Evolutionary conservation across 1,140 invertebrate genomes (phyloP).

Genomic region (Cydia pomonella): DNA sequence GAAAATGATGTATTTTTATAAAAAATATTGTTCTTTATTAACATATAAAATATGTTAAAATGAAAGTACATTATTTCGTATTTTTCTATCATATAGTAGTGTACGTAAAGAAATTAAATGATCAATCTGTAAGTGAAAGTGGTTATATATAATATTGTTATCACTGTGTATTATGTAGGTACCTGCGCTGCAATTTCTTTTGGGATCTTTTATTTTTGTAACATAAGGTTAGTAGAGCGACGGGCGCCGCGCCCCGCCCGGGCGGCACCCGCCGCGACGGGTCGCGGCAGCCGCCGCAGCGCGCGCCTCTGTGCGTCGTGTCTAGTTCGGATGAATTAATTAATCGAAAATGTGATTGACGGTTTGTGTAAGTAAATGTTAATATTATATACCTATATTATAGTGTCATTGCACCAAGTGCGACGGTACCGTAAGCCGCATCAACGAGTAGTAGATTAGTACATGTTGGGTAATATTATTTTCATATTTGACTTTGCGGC

Average conservation of each 20-base stretch:
- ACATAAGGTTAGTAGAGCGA: neutral
- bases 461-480: constrained; percentile 41
- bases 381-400: constrained; percentile 55
- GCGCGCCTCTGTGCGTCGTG: neutral
- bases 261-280: neutral
- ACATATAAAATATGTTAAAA: constrained; percentile 80
- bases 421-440: constrained; percentile 56
- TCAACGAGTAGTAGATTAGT: constrained; percentile 64
- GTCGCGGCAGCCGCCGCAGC: neutral
- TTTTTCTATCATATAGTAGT: constrained; percentile 76
- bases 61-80: constrained; percentile 78
- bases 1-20: constrained; percentile 78
- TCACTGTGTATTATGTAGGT: constrained; percentile 53
- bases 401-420: constrained; percentile 72
- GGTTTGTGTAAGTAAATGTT: constrained; percentile 64
- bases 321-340: constrained; percentile 48
- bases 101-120: constrained; percentile 68
- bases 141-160: constrained; percentile 58
- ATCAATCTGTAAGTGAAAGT: constrained; percentile 68
- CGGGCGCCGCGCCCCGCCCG: neutral
- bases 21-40: constrained; percentile 79
- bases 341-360: constrained; percentile 65
- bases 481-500: constrained; percentile 49
- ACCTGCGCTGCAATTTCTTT: constrained; percentile 18
- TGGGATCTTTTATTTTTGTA: constrained; percentile 22